A percentile compares a stretch with the other conserved stretches of the same genome.
These are phyloP conservation scores for Drosophila lacertosa DNA, from an alignment of 1,140 invertebrate species.

Conservation along the genomic window DNA sequence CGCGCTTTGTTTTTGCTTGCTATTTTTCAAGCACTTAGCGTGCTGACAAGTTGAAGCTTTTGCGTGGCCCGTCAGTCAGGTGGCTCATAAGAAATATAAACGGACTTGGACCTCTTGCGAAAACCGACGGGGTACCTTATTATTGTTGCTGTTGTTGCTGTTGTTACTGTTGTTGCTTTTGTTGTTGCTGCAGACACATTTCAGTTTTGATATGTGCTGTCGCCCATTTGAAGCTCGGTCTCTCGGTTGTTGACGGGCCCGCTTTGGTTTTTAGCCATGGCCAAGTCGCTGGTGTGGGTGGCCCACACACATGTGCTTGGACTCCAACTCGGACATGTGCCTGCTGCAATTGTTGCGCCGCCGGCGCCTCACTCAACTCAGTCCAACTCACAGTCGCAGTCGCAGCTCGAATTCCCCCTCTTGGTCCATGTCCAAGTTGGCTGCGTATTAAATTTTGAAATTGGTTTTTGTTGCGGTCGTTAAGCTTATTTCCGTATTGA, in stretches of 20 bases:
- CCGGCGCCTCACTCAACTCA: slow-evolving; percentile 59
- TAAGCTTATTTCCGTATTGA: slow-evolving; percentile 82
- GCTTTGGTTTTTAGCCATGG: slow-evolving; percentile 44
- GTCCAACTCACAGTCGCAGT: slow-evolving; percentile 18
- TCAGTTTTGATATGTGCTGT: slow-evolving; percentile 72
- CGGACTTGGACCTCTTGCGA: slow-evolving; percentile 57
- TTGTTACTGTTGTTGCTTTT: slow-evolving; percentile 22
- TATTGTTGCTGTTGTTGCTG: slow-evolving; percentile 28
- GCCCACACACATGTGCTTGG: slow-evolving; percentile 50
- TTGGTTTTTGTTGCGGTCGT: slow-evolving; percentile 68
- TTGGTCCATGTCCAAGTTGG: not conserved
- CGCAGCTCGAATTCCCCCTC: slow-evolving; percentile 16
- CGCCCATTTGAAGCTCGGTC: slow-evolving; percentile 59
- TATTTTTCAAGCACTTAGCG: slow-evolving; percentile 69
- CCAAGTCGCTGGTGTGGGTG: slow-evolving; percentile 64
- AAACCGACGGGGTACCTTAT: slow-evolving; percentile 43
- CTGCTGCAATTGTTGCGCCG: slow-evolving; percentile 70
- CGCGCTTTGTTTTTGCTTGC: slow-evolving; percentile 16
- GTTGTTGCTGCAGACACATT: slow-evolving; percentile 58
- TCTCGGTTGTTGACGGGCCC: slow-evolving; percentile 52
- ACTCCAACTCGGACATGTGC: slow-evolving; percentile 29
- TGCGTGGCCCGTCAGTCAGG: slow-evolving; percentile 62
- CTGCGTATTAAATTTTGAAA: slow-evolving; percentile 71
- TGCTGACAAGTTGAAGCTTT: slow-evolving; percentile 78
- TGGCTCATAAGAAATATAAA: slow-evolving; percentile 49